Evolutionary conservation across 2,888 invertebrate species (phyloP).

Genomic region (Patella caerulea): DNA sequence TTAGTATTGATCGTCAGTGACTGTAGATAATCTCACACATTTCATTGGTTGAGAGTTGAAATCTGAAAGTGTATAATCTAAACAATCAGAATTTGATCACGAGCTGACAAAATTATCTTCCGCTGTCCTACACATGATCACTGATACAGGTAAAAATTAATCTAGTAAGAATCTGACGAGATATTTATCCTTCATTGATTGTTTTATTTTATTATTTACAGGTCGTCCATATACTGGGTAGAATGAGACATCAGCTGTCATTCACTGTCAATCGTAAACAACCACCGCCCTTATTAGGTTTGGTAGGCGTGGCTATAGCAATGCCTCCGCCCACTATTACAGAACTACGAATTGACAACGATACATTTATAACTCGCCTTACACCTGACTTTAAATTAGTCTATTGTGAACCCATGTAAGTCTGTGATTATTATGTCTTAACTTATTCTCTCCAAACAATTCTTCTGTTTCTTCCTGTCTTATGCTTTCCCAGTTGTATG

Average conservation of each 20-base stretch:
- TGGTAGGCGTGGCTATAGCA: constrained; percentile 96
- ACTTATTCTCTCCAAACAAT: background rate
- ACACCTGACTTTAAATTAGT: constrained; percentile 96
- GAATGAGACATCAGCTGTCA: constrained; percentile 92
- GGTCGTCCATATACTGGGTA: constrained; percentile 94
- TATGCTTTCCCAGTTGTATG: too few relatives aligned
- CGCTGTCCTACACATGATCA: background rate
- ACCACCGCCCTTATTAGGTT: constrained; percentile 78
- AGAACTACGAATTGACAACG: constrained; percentile 93
- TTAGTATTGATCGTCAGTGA: too few relatives aligned
- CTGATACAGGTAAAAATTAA: too few relatives aligned
- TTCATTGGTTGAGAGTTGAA: too few relatives aligned
- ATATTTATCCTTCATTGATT: background rate
- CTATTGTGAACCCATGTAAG: constrained; percentile 95
- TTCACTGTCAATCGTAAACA: constrained; percentile 89
- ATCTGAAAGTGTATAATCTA: background rate
- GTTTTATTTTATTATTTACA: constrained; percentile 71
- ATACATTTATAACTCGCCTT: constrained; percentile 90
- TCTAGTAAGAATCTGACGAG: background rate
- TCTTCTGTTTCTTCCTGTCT: background rate
- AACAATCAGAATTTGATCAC: background rate
- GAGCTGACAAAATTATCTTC: background rate
- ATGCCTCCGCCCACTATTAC: constrained; percentile 97
- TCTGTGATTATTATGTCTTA: constrained; percentile 24
- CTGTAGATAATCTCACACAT: too few relatives aligned